phyloP scores from a whole-genome alignment of 2,888 invertebrate species.

The Corbicula japonica region DNA sequence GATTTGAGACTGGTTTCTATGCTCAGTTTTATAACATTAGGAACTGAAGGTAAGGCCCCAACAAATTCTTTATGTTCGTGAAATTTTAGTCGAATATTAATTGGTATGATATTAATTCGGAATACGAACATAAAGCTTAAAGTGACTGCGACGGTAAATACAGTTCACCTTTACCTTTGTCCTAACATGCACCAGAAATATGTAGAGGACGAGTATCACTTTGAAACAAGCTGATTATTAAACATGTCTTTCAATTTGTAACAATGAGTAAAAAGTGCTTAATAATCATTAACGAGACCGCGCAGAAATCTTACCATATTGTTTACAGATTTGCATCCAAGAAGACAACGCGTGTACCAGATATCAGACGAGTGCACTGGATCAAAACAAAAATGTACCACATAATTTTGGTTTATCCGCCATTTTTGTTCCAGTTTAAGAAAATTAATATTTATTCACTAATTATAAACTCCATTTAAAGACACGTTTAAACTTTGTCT shows the following conservation, averaged over 20 bases:
- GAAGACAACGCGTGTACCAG: constrained; percentile 7
- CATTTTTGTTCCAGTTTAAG: constrained; percentile 37
- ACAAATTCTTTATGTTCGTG: too few species aligned
- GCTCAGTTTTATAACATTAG: too few species aligned
- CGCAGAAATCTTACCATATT: background rate
- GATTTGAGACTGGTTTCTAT: too few species aligned
- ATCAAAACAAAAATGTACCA: constrained; percentile 7
- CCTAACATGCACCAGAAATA: background rate
- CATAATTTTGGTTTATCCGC: constrained; percentile 18
- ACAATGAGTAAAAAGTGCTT: constrained; percentile 4
- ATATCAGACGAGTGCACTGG: constrained; percentile 16
- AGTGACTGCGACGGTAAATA: too few species aligned
- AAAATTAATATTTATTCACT: constrained; percentile 2
- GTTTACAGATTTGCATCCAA: background rate
- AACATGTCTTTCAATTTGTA: background rate
- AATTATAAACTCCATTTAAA: background rate
- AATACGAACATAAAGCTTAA: too few species aligned
- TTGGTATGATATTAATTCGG: too few species aligned
- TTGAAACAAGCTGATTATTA: background rate
- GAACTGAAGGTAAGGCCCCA: too few species aligned
- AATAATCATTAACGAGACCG: background rate
- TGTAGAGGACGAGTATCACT: background rate
- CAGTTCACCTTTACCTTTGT: too few species aligned
- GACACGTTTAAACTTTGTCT: background rate
- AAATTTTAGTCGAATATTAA: too few species aligned